phyloP scores from a whole-genome alignment of 92 coral and sea anemone genomes.

The Anthopleura xanthogrammica region DNA sequence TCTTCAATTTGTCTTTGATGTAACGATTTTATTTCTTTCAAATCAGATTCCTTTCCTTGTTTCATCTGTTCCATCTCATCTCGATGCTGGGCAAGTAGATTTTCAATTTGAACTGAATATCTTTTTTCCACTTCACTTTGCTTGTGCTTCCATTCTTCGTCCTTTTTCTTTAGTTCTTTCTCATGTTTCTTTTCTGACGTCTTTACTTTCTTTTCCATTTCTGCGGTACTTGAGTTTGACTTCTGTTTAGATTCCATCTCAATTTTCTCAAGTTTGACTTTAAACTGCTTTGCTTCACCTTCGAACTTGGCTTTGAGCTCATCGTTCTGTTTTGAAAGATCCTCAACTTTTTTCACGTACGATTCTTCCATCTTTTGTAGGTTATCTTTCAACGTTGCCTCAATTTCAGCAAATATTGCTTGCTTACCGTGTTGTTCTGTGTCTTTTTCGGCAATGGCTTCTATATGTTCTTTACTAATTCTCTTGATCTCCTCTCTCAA shows the following conservation, averaged over 20 bases:
- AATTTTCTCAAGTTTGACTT: constrained; percentile 58
- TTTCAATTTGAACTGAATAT: constrained; percentile 70
- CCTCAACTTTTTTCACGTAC: constrained; percentile 31
- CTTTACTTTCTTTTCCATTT: constrained; percentile 64
- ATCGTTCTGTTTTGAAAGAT: constrained; percentile 38
- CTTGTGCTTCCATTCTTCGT: constrained; percentile 63
- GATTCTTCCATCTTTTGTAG: constrained; percentile 40
- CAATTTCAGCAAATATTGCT: constrained; percentile 26
- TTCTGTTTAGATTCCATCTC: constrained; percentile 66
- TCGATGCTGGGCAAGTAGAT: constrained; percentile 72
- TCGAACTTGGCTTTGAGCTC: constrained; percentile 47
- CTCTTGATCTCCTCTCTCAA: constrained; percentile 41
- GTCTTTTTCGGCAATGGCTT: constrained; percentile 35
- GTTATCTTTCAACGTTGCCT: constrained; percentile 50
- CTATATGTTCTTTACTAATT: constrained; percentile 37
- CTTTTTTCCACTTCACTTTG: constrained; percentile 77
- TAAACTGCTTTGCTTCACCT: constrained; percentile 57
- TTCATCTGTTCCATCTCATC: constrained; percentile 47
- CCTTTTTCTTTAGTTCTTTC: constrained; percentile 56
- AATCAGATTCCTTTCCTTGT: constrained; percentile 39
- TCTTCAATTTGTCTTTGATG: constrained; percentile 43
- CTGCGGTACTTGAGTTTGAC: constrained; percentile 55
- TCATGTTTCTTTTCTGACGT: constrained; percentile 55
- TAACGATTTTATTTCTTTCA: constrained; percentile 37
- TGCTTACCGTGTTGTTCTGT: constrained; percentile 29